Percentiles rank a stretch among this genome's conserved stretches.
Conservation (phyloP, 1,140 invertebrate species). For the Sarcophaga peregrina region DNA sequence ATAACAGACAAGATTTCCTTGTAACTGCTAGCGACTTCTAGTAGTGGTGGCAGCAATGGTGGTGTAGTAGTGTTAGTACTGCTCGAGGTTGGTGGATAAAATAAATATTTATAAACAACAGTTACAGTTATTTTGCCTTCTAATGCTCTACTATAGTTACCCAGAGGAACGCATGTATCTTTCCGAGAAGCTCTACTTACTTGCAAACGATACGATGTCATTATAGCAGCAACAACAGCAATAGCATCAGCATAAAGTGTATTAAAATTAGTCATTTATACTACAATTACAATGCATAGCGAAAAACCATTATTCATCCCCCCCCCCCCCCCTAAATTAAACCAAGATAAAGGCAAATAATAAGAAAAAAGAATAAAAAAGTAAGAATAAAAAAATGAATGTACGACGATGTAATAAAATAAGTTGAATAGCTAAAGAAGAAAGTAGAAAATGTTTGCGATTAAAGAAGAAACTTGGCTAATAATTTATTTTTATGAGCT, state of each 20-base stretch:
- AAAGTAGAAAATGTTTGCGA: background rate
- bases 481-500: slow-evolving; percentile 20
- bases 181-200: background rate
- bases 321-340: too few species aligned
- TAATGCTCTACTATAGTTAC: too few species aligned
- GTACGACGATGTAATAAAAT: background rate
- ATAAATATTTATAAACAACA: background rate
- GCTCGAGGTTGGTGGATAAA: background rate
- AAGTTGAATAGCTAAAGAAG: too few species aligned
- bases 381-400: background rate
- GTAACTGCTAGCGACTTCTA: background rate
- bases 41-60: too few species aligned
- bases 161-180: background rate
- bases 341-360: too few species aligned
- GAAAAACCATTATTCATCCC: too few species aligned
- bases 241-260: background rate
- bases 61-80: background rate
- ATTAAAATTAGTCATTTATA: slow-evolving; percentile 5
- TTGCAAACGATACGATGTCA: background rate
- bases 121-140: too few species aligned
- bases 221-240: background rate
- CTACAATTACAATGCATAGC: background rate
- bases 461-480: slow-evolving; percentile 8
- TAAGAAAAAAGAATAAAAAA: too few species aligned
- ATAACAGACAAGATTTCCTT: too few species aligned